Evolutionary conservation across 2,888 invertebrate species (phyloP), one percentile per base, ranked within the genome.

Genomic region (Drosophila mimica): DNA sequence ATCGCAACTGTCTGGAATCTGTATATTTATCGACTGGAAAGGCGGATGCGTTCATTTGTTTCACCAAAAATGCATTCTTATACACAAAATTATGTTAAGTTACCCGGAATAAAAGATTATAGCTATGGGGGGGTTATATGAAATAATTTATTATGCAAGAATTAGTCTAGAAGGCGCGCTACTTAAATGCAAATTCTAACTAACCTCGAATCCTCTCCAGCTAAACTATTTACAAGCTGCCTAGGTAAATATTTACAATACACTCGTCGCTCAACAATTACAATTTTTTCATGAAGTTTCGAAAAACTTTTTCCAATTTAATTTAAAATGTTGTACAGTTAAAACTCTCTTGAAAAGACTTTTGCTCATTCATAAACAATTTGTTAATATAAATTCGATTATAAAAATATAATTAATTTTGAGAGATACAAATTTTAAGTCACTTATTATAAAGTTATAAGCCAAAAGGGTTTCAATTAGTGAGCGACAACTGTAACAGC

Each of bases 91-190:
- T 0, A 66, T 60, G 38, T 77, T 53, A 2, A 38, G 43, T 7
- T 58, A 73, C 17, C 65, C 75, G 31, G 1, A 60, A 1, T 20
- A 9, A 20, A 48, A 54, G 17, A 20, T n/a, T 20, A n/a, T 5
- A 43, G 7, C 0, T 25, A 46, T 48, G 25, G 49, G 48, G 30
- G 48, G 33, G 51, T 70, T 66, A 73, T 68, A 67, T 67, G 51
- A 71, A 87, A 89, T 86, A 86, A 86, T 86, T 86, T 89, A 86
- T 86, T 86, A 89, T 59, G 64, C 77, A 74, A 76, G 63, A 89
- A 86, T 89, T 89, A 86, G 79, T 89, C 85, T 85, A 79, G 28
- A 74, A 81, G 70, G 65, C 70, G 70, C 66, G 49, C 79, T 79
- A 85, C 85, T 87, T 89, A 85, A 36, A 58, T 46, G 46, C 65